Conservation (phyloP, 1,140 invertebrate species). For the Orchesella cincta region DNA sequence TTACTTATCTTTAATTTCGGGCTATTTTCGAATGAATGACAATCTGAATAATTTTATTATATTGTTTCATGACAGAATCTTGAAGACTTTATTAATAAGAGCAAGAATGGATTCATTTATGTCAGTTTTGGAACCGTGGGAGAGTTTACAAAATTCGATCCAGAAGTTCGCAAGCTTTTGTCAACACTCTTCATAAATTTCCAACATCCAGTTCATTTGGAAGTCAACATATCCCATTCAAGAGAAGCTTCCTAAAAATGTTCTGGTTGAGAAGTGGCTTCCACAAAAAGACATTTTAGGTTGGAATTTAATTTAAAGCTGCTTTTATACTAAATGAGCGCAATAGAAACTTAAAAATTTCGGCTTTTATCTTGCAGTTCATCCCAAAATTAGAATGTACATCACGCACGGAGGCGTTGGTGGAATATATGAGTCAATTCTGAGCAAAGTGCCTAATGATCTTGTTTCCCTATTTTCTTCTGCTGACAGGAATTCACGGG, state of each 20-base stretch:
- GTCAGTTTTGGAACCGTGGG: constrained; percentile 43
- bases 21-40: too few relatives aligned
- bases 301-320: constrained; percentile 50
- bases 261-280: constrained; percentile 72
- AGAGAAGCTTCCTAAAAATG: constrained; percentile 68
- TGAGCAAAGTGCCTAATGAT: constrained; percentile 56
- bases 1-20: not conserved
- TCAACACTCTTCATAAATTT: constrained; percentile 28
- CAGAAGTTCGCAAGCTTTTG: constrained; percentile 23
- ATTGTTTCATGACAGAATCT: constrained; percentile 30
- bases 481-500: constrained; percentile 50
- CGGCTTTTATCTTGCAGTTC: too few relatives aligned
- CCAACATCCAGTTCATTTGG: constrained; percentile 64
- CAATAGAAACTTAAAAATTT: too few relatives aligned
- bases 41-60: not conserved
- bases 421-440: constrained; percentile 55
- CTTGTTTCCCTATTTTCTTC: constrained; percentile 48
- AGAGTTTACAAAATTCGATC: constrained; percentile 36
- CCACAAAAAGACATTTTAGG: constrained; percentile 80
- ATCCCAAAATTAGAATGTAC: constrained; percentile 54
- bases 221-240: constrained; percentile 69
- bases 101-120: constrained; percentile 43
- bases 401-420: constrained; percentile 57
- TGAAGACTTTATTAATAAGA: constrained; percentile 41
- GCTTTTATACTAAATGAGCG: too few relatives aligned